Base-by-base conservation (phyloP, 30 jellyfish, hydroid and myxozoan species). In the Euphysa ruthae region DNA sequence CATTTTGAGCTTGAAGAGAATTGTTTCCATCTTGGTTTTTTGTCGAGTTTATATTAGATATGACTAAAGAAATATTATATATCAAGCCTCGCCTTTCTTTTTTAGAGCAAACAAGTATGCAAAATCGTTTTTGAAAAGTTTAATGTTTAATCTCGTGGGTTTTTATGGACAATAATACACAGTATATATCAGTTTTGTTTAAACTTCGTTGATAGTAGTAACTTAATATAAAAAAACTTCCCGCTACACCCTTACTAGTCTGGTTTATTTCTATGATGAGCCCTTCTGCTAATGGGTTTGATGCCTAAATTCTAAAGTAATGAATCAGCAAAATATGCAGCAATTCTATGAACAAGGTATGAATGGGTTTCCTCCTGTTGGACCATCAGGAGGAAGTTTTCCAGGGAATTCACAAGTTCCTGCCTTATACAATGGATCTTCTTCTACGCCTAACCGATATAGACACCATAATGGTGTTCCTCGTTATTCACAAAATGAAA, bases 21-120 rank as follows among this genome's bases (percentile, higher is more conserved):
- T 58, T 27, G 80, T 49, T 68, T 68, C 80, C 80, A 68, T 68
- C 49, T 68, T 68, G 96, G 63, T 72, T 85, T 85, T 85, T 84
- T 73, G 31, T 46, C 71, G 75, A 75, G 72, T 43, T 50, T 64
- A 61, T 68, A 62, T 51, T 32, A 75, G 49, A 60, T 42, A 61
- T 69, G 52, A 30, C 61, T 61, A 49, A 31, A 1, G 38, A 20
- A 15, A 46, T 46, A 5, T n/a, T 4, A 5, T 46, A 10, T n/a
- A 46, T 29, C 23, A 4, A 44, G 32, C 63, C 43, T 44, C 46
- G 19, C 12, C 19, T 43, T 15, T 23, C 55, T 26, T 31, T 74
- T 12, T 8, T 8, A 38, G 52, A 38, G 12, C 52, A n/a, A 38
- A n/a, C 52, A 8, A 38, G 14, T 38, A n/a, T 12, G 12, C n/a